Evolutionary conservation across 1,140 invertebrate genomes (phyloP).

Genomic region (Drosophila lacertosa): DNA sequence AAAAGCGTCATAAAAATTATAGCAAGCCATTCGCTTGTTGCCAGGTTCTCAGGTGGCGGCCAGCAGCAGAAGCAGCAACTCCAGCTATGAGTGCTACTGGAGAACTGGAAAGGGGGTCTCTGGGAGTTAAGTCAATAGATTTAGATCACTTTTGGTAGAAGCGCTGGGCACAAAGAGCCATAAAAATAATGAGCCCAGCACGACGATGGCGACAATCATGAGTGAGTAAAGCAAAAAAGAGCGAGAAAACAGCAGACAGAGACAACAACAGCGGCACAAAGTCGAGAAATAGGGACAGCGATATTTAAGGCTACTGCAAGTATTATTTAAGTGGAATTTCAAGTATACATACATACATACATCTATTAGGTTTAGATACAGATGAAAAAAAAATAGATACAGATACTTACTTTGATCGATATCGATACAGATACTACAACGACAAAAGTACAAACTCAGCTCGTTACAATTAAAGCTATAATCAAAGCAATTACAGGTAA

Average conservation of each 20-base stretch:
- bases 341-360: background rate
- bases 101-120: constrained; percentile 8
- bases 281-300: constrained; percentile 14
- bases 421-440: background rate
- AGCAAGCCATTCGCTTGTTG: constrained; percentile 63
- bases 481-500: background rate
- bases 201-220: constrained; percentile 78
- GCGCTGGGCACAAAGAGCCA: constrained; percentile 59
- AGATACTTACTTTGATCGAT: too few relatives aligned
- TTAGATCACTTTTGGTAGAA: constrained; percentile 70
- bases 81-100: constrained; percentile 12
- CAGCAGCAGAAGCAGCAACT: constrained; percentile 13
- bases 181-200: constrained; percentile 79
- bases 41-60: constrained; percentile 64
- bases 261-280: constrained; percentile 16
- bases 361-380: background rate
- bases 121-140: constrained; percentile 76
- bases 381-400: background rate
- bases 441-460: too few relatives aligned
- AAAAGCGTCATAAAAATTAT: constrained; percentile 66
- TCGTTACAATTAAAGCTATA: too few relatives aligned
- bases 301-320: constrained; percentile 18
- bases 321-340: constrained; percentile 30
- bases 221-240: constrained; percentile 47
- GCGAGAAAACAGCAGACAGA: constrained; percentile 1